phyloP scores from a whole-genome alignment of 1,140 invertebrate species.

The Brachionus angularis region DNA sequence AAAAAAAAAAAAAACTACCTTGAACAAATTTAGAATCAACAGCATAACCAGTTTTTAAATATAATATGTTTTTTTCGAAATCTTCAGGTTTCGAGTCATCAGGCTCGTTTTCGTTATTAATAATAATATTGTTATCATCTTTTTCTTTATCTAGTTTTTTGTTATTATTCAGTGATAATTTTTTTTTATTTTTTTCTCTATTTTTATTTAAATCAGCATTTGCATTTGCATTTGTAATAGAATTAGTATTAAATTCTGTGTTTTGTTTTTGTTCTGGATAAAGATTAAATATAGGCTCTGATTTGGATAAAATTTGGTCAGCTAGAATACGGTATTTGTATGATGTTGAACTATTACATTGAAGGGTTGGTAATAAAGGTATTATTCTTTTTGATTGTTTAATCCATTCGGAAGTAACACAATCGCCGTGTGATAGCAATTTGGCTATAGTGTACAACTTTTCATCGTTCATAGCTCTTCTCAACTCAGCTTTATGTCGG shows the following conservation, averaged over 20 bases:
- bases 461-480: conserved; percentile 83
- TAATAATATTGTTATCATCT: too few species aligned
- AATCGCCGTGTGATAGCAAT: conserved; percentile 21
- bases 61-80: not conserved
- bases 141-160: too few species aligned
- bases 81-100: too few species aligned
- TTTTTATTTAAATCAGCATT: too few species aligned
- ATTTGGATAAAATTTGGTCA: conserved; percentile 18
- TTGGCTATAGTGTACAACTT: conserved; percentile 74
- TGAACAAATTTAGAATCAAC: conserved; percentile 8
- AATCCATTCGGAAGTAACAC: conserved; percentile 11
- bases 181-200: too few species aligned
- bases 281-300: conserved; percentile 25
- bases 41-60: conserved; percentile 26
- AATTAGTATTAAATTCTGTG: too few species aligned
- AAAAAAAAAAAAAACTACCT: too few species aligned
- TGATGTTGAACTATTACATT: not conserved
- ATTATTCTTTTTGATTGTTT: conserved; percentile 1
- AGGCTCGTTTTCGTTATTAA: too few species aligned
- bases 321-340: conserved; percentile 16
- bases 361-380: conserved; percentile 11
- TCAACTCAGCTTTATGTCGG: conserved; percentile 79
- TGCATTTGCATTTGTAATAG: too few species aligned
- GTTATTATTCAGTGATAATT: too few species aligned
- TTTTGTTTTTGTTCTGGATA: conserved; percentile 25